phyloP scores from a whole-genome alignment of 37 sponge, comb jelly and placozoan species.

The Spongilla lacustris region DNA sequence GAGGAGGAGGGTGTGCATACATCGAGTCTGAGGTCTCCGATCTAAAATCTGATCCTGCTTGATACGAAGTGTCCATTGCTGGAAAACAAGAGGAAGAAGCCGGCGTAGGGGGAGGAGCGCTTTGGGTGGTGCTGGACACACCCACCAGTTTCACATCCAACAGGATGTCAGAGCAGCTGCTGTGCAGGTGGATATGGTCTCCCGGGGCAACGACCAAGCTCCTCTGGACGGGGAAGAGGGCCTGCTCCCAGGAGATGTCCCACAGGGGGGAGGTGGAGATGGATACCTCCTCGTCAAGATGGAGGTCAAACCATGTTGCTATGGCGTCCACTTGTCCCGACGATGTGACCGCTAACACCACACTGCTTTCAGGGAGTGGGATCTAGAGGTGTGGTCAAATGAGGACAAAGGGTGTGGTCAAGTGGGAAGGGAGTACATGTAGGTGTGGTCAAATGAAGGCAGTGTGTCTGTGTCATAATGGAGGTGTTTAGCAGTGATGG shows the following conservation, averaged over 20 bases:
- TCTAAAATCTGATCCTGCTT: not conserved
- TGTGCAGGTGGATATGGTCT: constrained; percentile 35
- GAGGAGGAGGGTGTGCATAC: not conserved
- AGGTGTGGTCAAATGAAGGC: too few relatives aligned
- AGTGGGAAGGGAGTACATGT: not conserved
- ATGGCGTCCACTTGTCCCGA: constrained; percentile 59
- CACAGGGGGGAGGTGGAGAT: constrained; percentile 54
- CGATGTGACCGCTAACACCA: constrained; percentile 8
- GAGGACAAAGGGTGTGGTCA: not conserved
- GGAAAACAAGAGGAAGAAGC: not conserved
- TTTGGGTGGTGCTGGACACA: not conserved
- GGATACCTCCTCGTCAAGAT: constrained; percentile 38
- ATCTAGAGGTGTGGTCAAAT: constrained; percentile 30
- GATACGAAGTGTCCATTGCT: not conserved
- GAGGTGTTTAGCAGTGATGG: not conserved
- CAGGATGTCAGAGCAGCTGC: constrained; percentile 52
- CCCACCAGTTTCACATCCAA: constrained; percentile 30
- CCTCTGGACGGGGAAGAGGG: constrained; percentile 53
- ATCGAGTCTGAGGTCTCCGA: not conserved
- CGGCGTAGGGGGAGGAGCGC: not conserved
- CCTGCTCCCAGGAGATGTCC: constrained; percentile 77
- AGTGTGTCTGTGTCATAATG: not conserved
- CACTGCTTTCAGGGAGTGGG: constrained; percentile 32
- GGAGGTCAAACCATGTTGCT: constrained; percentile 64
- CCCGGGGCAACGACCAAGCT: constrained; percentile 11